Conservation (phyloP, 2,113 vertebrate genomes). For the Acrocephalus arundinaceus region DNA sequence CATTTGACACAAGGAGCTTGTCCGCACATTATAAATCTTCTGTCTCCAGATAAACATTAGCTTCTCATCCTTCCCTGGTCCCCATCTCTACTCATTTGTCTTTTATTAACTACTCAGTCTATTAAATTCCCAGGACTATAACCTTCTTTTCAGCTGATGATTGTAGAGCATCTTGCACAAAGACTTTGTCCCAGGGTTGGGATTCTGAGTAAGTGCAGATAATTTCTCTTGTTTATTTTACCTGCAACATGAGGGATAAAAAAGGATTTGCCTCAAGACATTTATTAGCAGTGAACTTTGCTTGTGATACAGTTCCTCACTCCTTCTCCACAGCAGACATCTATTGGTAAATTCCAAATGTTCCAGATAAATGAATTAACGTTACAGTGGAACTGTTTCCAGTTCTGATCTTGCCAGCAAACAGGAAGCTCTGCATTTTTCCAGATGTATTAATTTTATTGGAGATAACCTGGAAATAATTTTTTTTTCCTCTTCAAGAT, state of each 20-base stretch:
- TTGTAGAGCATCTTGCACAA: neutral
- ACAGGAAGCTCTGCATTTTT: neutral
- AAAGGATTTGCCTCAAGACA: neutral
- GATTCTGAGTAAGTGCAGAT: neutral
- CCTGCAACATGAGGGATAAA: neutral
- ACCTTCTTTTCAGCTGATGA: neutral
- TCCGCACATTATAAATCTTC: neutral
- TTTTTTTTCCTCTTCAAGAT: neutral
- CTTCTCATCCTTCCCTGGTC: neutral
- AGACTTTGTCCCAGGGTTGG: neutral
- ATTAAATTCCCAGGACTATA: neutral
- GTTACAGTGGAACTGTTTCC: neutral
- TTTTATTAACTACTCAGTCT: neutral
- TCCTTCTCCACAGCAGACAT: neutral
- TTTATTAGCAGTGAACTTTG: neutral
- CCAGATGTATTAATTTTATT: neutral
- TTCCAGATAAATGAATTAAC: neutral
- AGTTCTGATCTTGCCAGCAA: neutral
- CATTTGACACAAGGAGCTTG: neutral
- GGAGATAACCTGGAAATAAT: neutral
- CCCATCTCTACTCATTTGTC: neutral
- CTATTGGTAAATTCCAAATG: neutral
- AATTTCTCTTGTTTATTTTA: slow-evolving; percentile 11
- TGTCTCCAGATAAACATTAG: neutral
- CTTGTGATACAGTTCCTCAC: neutral